Conservation (phyloP, 1,140 invertebrate genomes). For the Sycophaga agraensis region DNA sequence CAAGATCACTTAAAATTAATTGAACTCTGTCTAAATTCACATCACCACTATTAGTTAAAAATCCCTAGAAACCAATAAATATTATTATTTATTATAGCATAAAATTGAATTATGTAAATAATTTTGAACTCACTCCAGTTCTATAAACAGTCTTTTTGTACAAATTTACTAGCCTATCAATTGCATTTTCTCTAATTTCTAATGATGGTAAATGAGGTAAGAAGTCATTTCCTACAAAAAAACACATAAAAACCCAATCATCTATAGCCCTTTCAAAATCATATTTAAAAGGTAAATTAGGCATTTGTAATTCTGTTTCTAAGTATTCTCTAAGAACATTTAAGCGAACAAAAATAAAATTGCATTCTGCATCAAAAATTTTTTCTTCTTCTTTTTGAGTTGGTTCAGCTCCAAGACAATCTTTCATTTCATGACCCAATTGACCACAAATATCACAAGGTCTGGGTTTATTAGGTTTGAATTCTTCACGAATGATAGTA, state of each 20-base stretch:
- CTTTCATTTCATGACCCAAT: conserved; percentile 93
- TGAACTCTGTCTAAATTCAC: conserved; percentile 92
- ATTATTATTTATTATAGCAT: conserved; percentile 3
- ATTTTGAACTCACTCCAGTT: conserved; percentile 67
- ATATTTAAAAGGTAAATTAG: conserved; percentile 88
- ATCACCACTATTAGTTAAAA: conserved; percentile 91
- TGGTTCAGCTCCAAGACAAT: conserved; percentile 76
- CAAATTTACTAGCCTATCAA: conserved; percentile 89
- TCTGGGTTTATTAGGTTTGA: conserved; percentile 93
- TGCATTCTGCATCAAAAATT: conserved; percentile 69
- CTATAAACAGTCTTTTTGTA: conserved; percentile 96
- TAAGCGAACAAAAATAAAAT: conserved; percentile 88
- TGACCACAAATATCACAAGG: conserved; percentile 98
- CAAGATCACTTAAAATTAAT: conserved; percentile 90
- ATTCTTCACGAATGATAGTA: conserved; percentile 97
- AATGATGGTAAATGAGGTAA: conserved; percentile 96
- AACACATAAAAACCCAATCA: conserved; percentile 99
- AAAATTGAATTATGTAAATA: conserved; percentile 15
- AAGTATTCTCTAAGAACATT: conserved; percentile 95
- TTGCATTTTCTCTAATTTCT: conserved; percentile 97
- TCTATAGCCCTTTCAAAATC: conserved; percentile 90
- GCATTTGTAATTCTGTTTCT: conserved; percentile 88
- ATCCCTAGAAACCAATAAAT: conserved; percentile 68
- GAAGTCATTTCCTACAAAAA: conserved; percentile 99
- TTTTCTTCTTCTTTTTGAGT: conserved; percentile 59